Base-by-base conservation (phyloP, 2,113 vertebrate genomes). In the Glaucomys volans region DNA sequence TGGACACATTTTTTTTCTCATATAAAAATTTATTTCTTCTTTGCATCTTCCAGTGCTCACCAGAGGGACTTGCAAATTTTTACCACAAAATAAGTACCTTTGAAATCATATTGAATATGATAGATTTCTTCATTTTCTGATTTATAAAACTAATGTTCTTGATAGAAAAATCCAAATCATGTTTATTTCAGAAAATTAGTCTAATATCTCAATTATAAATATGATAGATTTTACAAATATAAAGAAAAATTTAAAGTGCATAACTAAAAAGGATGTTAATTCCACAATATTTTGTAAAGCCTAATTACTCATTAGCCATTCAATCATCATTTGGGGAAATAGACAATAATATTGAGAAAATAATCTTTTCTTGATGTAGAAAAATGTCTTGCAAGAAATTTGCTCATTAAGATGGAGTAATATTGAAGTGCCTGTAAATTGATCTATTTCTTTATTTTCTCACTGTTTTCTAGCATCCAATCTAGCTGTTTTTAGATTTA, bases 201-300 rank as follows among this genome's bases (percentile, higher is more conserved):
- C 17, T 44, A n/a, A 93, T 86, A 80, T 69, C 8, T 90, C 67
- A 96, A 22, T 94, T 82, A 75, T 69, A 92, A 57, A 28, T 89
- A 44, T 26, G 5, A 59, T 69, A 44, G 2, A 5, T 76, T 95
- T 85, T 90, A 80, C 2, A 67, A 50, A 72, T 62, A 90, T 35
- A 90, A 90, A 4, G 67, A 18, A 76, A 91, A 75, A n/a, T 50
- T 90, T 85, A 90, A 79, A 95, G 32, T 3, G n/a, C 4, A 7
- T 83, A 90, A 59, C 26, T 13, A 28, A 77, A 92, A 83, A 82
- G 17, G 17, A 24, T 64, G 30, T 42, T 62, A 82, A 2, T 81
- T 89, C 32, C 64, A 16, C 24, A 89, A 67, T 54, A 40, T 32
- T 87, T 94, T 92, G 32, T 59, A 72, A 91, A 85, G 10, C 2